Evolutionary conservation across 1,140 invertebrate genomes (phyloP).

Genomic region (Heliothis virescens): DNA sequence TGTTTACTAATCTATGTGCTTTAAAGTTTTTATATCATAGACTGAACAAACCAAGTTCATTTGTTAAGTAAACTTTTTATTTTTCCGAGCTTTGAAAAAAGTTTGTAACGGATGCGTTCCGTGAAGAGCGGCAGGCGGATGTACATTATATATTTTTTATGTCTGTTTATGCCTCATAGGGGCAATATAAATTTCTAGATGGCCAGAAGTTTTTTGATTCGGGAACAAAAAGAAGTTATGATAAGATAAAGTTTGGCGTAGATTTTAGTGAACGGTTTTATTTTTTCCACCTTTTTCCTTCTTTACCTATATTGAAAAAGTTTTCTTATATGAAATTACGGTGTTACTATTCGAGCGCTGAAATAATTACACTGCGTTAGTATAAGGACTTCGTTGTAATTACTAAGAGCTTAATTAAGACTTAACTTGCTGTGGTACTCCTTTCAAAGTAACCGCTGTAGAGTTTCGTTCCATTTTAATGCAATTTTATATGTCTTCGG

Average conservation of each 20-base stretch:
- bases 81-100: slow-evolving; percentile 10
- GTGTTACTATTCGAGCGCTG: too few species aligned
- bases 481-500: not conserved
- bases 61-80: not conserved
- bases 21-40: too few species aligned
- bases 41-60: not conserved
- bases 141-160: not conserved
- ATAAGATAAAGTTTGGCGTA: slow-evolving; percentile 16
- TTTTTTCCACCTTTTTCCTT: not conserved
- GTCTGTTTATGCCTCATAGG: not conserved
- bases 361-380: too few species aligned
- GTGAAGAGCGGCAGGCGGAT: not conserved
- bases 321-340: slow-evolving; percentile 10
- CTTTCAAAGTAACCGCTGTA: too few species aligned
- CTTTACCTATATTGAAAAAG: slow-evolving; percentile 4
- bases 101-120: slow-evolving; percentile 1
- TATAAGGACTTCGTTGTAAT: not conserved
- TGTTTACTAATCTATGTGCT: too few species aligned
- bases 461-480: too few species aligned
- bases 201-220: slow-evolving; percentile 24
- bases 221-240: slow-evolving; percentile 22
- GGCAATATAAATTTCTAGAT: not conserved
- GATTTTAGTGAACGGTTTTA: not conserved
- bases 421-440: too few species aligned
- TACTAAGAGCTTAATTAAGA: not conserved